Evolutionary conservation across 2,113 vertebrate species (phyloP).

Genomic region (Chunga burmeisteri): DNA sequence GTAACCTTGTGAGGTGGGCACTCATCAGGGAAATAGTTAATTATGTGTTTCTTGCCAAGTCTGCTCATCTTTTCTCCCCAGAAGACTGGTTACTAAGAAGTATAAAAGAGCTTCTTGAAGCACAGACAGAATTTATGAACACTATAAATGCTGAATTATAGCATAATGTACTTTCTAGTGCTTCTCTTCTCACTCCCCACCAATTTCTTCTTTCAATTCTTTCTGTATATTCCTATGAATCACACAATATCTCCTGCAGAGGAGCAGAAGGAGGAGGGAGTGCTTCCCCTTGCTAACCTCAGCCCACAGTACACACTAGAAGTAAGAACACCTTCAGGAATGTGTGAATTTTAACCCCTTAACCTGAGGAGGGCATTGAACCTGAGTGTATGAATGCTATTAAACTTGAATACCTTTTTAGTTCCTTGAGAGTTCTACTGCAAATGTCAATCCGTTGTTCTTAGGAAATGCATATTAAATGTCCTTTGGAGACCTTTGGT

Average conservation of each 20-base stretch:
- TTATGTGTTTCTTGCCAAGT: background rate
- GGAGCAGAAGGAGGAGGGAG: background rate
- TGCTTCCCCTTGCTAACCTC: background rate
- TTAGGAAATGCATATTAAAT: background rate
- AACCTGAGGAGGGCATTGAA: background rate
- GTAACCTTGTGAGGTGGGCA: background rate
- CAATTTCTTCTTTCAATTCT: background rate
- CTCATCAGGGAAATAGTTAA: background rate
- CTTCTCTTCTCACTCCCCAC: background rate
- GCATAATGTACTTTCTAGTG: background rate
- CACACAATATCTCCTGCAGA: background rate
- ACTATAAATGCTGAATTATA: slow-evolving; percentile 14
- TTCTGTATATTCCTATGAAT: background rate
- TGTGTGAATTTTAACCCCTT: background rate
- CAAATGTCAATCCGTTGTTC: background rate
- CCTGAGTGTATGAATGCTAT: background rate
- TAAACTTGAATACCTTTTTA: background rate
- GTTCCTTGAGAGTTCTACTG: background rate
- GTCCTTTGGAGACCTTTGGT: background rate
- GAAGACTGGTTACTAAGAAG: background rate
- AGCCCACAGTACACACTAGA: background rate
- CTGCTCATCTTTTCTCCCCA: background rate
- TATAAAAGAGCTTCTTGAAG: background rate
- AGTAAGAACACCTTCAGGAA: background rate
- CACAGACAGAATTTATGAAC: slow-evolving; percentile 12